A percentile compares a stretch with the other conserved stretches of the same genome.
phyloP scores from a whole-genome alignment of 2,888 invertebrate species.

The Eilema caniola region DNA sequence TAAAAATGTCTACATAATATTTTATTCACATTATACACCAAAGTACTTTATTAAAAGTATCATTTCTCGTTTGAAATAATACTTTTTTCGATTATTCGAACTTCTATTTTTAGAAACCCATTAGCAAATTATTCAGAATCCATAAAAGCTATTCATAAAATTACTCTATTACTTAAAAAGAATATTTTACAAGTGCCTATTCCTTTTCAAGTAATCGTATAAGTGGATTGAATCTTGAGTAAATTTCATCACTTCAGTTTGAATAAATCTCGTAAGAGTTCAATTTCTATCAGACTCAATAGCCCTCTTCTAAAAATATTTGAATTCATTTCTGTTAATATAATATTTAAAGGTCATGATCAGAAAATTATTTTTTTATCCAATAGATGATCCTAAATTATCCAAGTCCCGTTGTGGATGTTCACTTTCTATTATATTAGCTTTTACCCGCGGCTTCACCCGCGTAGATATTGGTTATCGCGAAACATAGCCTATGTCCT shows the following conservation, averaged over 20 bases:
- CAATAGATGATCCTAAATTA: not conserved
- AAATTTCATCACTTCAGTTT: constrained; percentile 16
- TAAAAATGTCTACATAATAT: not conserved
- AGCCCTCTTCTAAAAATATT: not conserved
- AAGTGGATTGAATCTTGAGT: constrained; percentile 18
- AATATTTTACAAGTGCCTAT: constrained; percentile 32
- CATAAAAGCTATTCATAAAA: constrained; percentile 2
- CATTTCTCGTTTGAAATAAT: too few relatives aligned
- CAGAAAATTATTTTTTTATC: too few relatives aligned
- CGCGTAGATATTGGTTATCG: too few relatives aligned
- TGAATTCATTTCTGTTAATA: not conserved
- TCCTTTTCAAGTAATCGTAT: constrained; percentile 15
- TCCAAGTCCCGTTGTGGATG: too few relatives aligned
- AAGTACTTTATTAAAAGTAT: not conserved
- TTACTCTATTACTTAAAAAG: constrained; percentile 3
- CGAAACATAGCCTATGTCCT: too few relatives aligned
- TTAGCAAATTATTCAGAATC: not conserved
- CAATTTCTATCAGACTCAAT: constrained; percentile 10
- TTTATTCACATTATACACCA: not conserved
- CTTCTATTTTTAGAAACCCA: not conserved
- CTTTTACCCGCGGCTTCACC: too few relatives aligned
- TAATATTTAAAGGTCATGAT: not conserved
- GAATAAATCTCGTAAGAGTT: constrained; percentile 16
- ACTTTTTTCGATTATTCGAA: too few relatives aligned
- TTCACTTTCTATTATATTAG: too few relatives aligned